Conservation (phyloP, 2,113 vertebrate genomes). For the Sander lucioperca region DNA sequence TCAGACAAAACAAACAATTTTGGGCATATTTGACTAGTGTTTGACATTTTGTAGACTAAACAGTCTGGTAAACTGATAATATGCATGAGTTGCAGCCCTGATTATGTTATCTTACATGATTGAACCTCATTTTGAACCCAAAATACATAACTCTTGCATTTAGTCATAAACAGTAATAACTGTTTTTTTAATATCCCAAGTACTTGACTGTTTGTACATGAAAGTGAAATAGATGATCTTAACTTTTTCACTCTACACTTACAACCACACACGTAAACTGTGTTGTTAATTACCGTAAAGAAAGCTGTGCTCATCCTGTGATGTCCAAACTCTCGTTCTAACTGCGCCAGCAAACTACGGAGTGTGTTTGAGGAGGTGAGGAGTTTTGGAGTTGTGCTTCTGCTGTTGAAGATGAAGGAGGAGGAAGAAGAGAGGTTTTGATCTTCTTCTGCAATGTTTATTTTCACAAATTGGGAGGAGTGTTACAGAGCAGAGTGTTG, state of each 20-base stretch:
- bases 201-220: background rate
- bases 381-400: constrained; percentile 8
- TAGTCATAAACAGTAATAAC: background rate
- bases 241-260: background rate
- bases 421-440: background rate
- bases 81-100: background rate
- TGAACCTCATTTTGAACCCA: background rate
- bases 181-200: background rate
- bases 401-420: constrained; percentile 1
- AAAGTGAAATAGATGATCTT: background rate
- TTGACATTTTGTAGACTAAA: background rate
- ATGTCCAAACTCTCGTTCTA: background rate
- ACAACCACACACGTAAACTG: background rate
- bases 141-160: background rate
- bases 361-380: constrained; percentile 16
- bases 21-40: background rate
- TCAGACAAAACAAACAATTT: background rate
- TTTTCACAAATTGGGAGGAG: constrained; percentile 28
- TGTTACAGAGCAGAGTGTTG: background rate
- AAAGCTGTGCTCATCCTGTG: background rate
- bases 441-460: constrained; percentile 35
- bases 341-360: constrained; percentile 17
- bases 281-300: background rate
- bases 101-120: background rate
- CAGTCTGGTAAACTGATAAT: background rate